These are phyloP conservation scores for Lissonota sp. DNA, from an alignment of 2,888 invertebrate genomes.

Conservation along the genomic window DNA sequence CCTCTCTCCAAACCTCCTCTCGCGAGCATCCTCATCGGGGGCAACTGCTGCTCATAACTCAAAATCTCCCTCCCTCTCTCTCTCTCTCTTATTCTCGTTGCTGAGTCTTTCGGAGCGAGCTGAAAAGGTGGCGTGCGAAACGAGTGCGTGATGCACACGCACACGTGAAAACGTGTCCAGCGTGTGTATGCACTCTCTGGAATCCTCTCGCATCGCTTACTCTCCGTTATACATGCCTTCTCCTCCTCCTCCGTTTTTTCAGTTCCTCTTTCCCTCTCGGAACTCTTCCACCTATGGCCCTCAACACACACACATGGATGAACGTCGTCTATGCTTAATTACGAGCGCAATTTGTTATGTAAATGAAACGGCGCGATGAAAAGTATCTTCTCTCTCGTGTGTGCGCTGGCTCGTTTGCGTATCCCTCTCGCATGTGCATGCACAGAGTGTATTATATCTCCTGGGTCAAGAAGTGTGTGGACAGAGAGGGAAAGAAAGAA, in stretches of 20 bases:
- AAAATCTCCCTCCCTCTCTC: conserved; percentile 24
- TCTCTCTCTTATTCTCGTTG: background rate
- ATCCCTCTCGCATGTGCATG: conserved; percentile 29
- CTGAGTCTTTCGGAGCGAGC: conserved; percentile 13
- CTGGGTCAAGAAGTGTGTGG: conserved; percentile 9
- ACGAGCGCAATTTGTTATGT: conserved; percentile 71
- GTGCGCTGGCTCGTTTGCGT: conserved; percentile 50
- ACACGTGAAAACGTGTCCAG: conserved; percentile 35
- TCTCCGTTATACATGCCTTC: conserved; percentile 19
- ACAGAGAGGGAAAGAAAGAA: conserved; percentile 33
- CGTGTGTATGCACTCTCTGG: background rate
- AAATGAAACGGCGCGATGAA: conserved; percentile 70
- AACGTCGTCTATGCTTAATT: conserved; percentile 66
- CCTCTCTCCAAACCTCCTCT: background rate
- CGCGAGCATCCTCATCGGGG: conserved; percentile 36
- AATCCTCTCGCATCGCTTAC: conserved; percentile 43
- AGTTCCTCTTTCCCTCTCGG: conserved; percentile 17
- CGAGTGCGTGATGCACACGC: conserved; percentile 62
- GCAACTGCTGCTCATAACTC: conserved; percentile 55
- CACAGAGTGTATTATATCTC: conserved; percentile 9
- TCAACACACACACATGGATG: background rate
- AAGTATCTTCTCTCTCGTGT: conserved; percentile 48
- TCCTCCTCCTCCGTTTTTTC: conserved; percentile 1
- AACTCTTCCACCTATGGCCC: background rate
- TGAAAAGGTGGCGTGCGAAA: conserved; percentile 26